These are phyloP conservation scores for Eumacrocentrus americanus DNA, from an alignment of 2,888 invertebrate species.

Conservation along the genomic window DNA sequence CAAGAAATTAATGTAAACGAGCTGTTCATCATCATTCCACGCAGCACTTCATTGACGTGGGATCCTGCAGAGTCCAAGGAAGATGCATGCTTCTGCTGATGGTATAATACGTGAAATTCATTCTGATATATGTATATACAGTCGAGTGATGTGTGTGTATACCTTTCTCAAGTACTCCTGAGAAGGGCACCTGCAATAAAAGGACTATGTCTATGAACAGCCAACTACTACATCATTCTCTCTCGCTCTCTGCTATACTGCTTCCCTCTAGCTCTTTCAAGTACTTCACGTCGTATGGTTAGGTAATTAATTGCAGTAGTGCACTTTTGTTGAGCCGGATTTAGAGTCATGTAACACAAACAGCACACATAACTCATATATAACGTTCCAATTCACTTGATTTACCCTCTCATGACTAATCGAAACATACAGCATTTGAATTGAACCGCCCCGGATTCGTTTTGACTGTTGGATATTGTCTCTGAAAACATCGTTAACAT, in stretches of 20 bases:
- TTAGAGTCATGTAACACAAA: slow-evolving; percentile 20
- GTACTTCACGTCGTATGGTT: slow-evolving; percentile 31
- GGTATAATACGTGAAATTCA: slow-evolving; percentile 27
- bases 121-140: slow-evolving; percentile 39
- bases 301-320: slow-evolving; percentile 42
- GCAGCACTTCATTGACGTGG: slow-evolving; percentile 13
- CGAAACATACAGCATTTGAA: slow-evolving; percentile 13
- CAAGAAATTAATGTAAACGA: slow-evolving; percentile 26
- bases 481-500: slow-evolving; percentile 60
- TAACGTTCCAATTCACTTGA: not conserved
- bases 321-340: slow-evolving; percentile 35
- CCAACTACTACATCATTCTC: slow-evolving; percentile 34
- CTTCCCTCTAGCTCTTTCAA: slow-evolving; percentile 12
- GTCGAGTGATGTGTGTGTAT: slow-evolving; percentile 30
- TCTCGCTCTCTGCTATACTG: slow-evolving; percentile 25
- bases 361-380: not conserved
- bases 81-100: not conserved
- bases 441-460: slow-evolving; percentile 41
- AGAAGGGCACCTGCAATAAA: slow-evolving; percentile 50
- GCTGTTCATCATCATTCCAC: slow-evolving; percentile 23
- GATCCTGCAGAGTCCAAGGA: slow-evolving; percentile 5
- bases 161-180: slow-evolving; percentile 30
- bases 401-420: slow-evolving; percentile 2
- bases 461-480: slow-evolving; percentile 53
- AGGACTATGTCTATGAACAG: no score